phyloP scores from a whole-genome alignment of 37 sponge, comb jelly and placozoan genomes.

The Petrosia ficiformis region DNA sequence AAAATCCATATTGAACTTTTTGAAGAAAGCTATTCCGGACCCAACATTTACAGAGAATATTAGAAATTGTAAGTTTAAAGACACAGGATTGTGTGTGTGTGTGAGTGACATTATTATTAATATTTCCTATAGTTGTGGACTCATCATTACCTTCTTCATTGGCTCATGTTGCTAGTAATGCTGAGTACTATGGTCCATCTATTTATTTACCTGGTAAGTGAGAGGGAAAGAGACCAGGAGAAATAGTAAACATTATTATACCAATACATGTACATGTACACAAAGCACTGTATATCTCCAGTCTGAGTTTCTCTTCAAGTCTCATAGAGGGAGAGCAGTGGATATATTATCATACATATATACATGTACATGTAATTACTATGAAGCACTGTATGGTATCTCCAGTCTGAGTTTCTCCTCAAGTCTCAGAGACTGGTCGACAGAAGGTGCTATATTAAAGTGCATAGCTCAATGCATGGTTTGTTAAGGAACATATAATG shows the following conservation, averaged over 20 bases:
- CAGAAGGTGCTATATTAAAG: too few relatives aligned
- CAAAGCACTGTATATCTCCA: too few relatives aligned
- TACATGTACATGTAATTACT: too few relatives aligned
- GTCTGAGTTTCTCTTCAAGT: too few relatives aligned
- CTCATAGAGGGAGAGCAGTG: too few relatives aligned
- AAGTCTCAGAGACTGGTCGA: too few relatives aligned
- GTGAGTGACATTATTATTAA: conserved; percentile 11
- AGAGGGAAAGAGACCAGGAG: neutral
- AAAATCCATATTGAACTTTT: conserved; percentile 93
- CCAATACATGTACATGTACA: too few relatives aligned
- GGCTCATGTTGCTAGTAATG: conserved; percentile 94
- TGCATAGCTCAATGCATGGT: too few relatives aligned
- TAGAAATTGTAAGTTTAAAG: conserved; percentile 63
- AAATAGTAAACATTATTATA: neutral
- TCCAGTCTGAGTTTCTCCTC: too few relatives aligned
- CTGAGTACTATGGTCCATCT: conserved; percentile 94
- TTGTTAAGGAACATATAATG: too few relatives aligned
- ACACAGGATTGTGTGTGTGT: conserved; percentile 8
- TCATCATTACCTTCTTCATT: conserved; percentile 79
- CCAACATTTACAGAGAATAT: conserved; percentile 87
- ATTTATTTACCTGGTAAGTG: conserved; percentile 86
- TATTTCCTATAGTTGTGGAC: conserved; percentile 73
- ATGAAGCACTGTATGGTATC: too few relatives aligned
- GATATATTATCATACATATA: too few relatives aligned
- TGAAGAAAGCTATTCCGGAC: conserved; percentile 92